These are phyloP conservation scores for Cylindroiulus punctatus DNA, from an alignment of 2,888 invertebrate genomes.

Conservation along the genomic window DNA sequence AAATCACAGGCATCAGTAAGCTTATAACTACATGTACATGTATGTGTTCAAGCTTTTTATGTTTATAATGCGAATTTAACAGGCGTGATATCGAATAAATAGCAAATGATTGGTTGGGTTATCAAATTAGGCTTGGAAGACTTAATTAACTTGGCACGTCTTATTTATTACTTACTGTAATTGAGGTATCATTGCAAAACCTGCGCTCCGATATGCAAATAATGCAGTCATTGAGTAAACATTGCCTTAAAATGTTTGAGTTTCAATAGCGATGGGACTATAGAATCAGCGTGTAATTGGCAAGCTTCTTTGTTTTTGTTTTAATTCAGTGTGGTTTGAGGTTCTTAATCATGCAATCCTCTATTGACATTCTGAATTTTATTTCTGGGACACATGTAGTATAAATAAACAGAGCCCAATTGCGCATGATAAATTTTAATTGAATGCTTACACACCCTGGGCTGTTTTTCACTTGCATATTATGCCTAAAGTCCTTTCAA, in stretches of 20 bases:
- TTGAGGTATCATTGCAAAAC: background rate
- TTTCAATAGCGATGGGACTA: background rate
- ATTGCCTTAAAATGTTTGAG: background rate
- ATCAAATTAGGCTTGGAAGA: slow-evolving; percentile 36
- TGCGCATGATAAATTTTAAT: background rate
- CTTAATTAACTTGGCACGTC: background rate
- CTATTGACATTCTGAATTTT: background rate
- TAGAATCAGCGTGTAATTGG: background rate
- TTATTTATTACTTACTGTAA: slow-evolving; percentile 5
- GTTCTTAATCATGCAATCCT: background rate
- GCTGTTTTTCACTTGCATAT: background rate
- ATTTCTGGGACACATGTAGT: background rate
- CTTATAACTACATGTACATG: background rate
- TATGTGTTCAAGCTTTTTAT: background rate
- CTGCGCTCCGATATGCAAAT: background rate
- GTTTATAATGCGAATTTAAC: slow-evolving; percentile 21
- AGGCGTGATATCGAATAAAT: background rate
- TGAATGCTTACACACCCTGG: background rate
- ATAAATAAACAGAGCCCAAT: slow-evolving; percentile 6
- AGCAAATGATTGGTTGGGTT: background rate
- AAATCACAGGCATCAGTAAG: slow-evolving; percentile 22
- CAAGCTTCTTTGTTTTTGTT: background rate
- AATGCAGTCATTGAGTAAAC: background rate
- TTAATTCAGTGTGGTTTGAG: background rate
- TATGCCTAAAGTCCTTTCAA: background rate